Evolutionary conservation across 64 coral and sea anemone genomes (phyloP).

Genomic region (Pachyseris speciosa): DNA sequence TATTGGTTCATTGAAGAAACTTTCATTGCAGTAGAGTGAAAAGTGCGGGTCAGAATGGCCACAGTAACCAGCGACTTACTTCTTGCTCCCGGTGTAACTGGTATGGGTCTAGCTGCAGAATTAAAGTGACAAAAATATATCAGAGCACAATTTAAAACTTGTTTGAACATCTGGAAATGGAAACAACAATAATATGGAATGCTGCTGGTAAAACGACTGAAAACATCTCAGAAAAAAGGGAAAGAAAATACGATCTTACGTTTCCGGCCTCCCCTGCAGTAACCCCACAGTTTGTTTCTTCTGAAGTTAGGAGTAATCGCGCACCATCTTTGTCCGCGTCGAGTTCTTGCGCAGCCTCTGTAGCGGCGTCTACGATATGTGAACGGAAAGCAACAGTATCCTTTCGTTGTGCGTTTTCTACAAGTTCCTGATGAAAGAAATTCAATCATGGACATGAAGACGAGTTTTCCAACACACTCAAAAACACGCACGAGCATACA

Average conservation of each 20-base stretch:
- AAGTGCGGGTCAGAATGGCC: too few species aligned
- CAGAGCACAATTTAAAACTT: too few species aligned
- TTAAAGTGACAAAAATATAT: too few species aligned
- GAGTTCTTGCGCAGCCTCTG: constrained; percentile 18
- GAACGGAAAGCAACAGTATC: constrained; percentile 58
- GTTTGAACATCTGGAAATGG: not conserved
- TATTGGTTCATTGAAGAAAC: too few species aligned
- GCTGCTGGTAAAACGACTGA: not conserved
- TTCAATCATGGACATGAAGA: not conserved
- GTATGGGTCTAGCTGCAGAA: not conserved
- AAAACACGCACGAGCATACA: not conserved
- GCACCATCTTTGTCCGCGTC: constrained; percentile 27
- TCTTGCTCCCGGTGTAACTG: not conserved
- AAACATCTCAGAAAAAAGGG: not conserved
- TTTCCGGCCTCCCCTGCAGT: constrained; percentile 23
- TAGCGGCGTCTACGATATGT: constrained; percentile 24
- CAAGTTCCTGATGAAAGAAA: not conserved
- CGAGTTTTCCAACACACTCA: not conserved
- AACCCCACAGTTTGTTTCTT: constrained; percentile 43
- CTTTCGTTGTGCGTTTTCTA: not conserved
- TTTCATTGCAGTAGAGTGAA: too few species aligned
- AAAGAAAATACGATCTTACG: constrained; percentile 1
- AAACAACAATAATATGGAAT: too few species aligned
- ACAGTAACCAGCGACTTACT: not conserved
- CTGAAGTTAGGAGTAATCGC: constrained; percentile 48